A percentile compares a stretch with the other conserved stretches of the same genome.
These are phyloP conservation scores for Platyscapa corneri DNA, from an alignment of 1,140 invertebrate genomes.

Conservation along the genomic window DNA sequence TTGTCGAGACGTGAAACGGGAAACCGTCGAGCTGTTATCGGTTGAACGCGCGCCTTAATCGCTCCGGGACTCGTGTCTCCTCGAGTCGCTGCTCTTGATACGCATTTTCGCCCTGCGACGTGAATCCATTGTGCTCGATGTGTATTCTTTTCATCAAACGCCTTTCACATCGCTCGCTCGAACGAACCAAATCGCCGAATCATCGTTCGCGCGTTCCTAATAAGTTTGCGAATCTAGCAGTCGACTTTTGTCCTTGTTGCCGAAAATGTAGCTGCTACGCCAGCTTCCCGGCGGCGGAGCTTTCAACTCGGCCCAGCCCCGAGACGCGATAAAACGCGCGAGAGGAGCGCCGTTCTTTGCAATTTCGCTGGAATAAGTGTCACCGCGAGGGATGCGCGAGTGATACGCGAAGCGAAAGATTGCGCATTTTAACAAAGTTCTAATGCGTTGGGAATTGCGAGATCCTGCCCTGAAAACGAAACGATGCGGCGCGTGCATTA, in stretches of 20 bases:
- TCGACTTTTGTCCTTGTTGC: neutral
- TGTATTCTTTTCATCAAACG: neutral
- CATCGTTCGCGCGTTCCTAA: neutral
- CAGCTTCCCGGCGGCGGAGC: too few relatives aligned
- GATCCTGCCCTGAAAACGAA: slow-evolving; percentile 37
- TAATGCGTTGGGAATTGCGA: slow-evolving; percentile 30
- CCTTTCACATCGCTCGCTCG: neutral
- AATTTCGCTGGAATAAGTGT: neutral
- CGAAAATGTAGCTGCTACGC: too few relatives aligned
- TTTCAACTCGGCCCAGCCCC: too few relatives aligned
- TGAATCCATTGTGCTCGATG: neutral
- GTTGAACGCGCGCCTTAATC: too few relatives aligned
- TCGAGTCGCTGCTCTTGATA: neutral
- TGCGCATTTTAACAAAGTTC: slow-evolving; percentile 51
- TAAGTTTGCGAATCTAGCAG: neutral
- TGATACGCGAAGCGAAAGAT: slow-evolving; percentile 22
- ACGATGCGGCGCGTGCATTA: slow-evolving; percentile 60
- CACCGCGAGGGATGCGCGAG: neutral
- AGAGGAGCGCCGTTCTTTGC: neutral
- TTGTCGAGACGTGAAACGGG: neutral
- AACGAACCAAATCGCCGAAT: neutral
- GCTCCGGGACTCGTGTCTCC: neutral
- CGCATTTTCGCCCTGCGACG: neutral
- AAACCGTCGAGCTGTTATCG: neutral
- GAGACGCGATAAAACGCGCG: too few relatives aligned